Base-by-base conservation (phyloP, 2,113 vertebrate genomes). In the Sinocyclocheilus rhinocerous region DNA sequence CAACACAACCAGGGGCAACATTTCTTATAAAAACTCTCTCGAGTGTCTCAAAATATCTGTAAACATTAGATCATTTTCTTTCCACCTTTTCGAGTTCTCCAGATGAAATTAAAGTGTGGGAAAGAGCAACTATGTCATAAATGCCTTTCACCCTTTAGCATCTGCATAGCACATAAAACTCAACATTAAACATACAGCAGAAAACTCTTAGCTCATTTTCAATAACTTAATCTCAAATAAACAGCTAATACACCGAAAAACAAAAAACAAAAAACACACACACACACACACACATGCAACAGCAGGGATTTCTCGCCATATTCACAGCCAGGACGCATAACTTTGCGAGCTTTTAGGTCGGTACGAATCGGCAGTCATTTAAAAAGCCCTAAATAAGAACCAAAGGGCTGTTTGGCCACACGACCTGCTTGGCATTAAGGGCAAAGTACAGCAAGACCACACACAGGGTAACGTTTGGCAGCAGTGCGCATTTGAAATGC, bases 251-350 rank as follows among this genome's bases (percentile, higher is more conserved):
- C 20, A 29, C 3, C 39, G 59, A 57, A 84, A 78, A 76, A 33
- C 52, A 36, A 65, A 20, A 83, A 11, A 7, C 7, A 7, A 36
- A 36, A 36, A 36, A 0, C 2, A 0, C 36, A 36, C 36, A 36
- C 36, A 36, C 78, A 79, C 33, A 39, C 76, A 87, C 75, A 50
- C 86, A 48, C 82, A 87, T 87, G 82, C 86, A 80, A 80, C 11
- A 18, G 33, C 65, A n/a, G 63, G 36, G 4, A 18, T 55, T 69
- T 26, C 61, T 80, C 4, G 48, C 33, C 29, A 16, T 11, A 57
- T 16, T 39, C 65, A 69, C 36, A 82, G 70, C 12, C 78, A 52
- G 39, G 20, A 48, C 52, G 1, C 63, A 33, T 3, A 85, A 79
- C 52, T 72, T 70, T 50, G 61, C 61, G 1, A 80, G 33, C 52